phyloP scores from a whole-genome alignment of 2,888 invertebrate genomes.

The Calliopum simillimum region DNA sequence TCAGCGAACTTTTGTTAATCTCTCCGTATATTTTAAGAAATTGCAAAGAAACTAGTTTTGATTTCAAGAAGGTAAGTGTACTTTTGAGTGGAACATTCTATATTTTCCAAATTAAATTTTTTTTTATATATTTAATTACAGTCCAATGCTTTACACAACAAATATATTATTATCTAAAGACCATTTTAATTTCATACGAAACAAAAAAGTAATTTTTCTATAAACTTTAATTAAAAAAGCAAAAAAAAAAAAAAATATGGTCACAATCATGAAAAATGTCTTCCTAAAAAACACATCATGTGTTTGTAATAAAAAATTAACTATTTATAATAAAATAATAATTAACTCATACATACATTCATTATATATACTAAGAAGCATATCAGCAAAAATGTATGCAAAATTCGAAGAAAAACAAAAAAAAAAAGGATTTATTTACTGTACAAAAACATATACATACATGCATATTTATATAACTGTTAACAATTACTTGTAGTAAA shows the following conservation, averaged over 20 bases:
- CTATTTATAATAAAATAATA: conserved; percentile 28
- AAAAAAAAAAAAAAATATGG: conserved; percentile 48
- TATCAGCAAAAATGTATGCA: not conserved
- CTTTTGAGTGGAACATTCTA: not conserved
- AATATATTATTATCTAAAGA: too few species aligned
- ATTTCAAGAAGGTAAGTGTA: not conserved
- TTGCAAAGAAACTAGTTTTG: not conserved
- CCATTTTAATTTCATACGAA: too few species aligned
- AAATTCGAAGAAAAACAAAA: too few species aligned
- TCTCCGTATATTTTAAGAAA: not conserved
- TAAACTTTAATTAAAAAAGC: conserved; percentile 7
- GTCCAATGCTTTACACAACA: too few species aligned
- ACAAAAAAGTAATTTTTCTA: not conserved
- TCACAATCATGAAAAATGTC: conserved; percentile 62
- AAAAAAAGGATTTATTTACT: not conserved
- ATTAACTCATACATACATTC: conserved; percentile 15
- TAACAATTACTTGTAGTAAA: not conserved
- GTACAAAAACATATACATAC: not conserved
- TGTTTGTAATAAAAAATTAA: conserved; percentile 42
- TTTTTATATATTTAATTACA: not conserved
- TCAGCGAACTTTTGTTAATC: too few species aligned
- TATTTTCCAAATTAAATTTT: conserved; percentile 20
- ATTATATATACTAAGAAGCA: not conserved
- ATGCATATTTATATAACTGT: not conserved
- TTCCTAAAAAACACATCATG: conserved; percentile 51